phyloP scores from a whole-genome alignment of 2,888 invertebrate species.

The Eristalis tenax region DNA sequence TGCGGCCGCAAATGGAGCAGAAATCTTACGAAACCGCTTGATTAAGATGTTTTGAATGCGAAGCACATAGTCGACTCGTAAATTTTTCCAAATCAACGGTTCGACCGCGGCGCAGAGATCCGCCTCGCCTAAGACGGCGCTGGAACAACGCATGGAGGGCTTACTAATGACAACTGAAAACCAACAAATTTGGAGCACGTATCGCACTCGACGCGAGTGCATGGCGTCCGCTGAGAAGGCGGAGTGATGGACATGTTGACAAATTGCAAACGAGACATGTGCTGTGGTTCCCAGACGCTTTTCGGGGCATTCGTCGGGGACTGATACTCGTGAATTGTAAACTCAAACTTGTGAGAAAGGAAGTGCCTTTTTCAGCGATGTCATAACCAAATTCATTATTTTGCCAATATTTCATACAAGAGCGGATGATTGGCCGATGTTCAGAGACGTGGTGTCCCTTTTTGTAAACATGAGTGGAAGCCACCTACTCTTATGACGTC shows the following conservation, averaged over 20 bases:
- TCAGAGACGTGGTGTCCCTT: no score
- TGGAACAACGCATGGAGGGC: background rate
- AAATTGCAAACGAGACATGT: background rate
- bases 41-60: constrained; percentile 61
- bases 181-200: constrained; percentile 14
- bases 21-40: constrained; percentile 53
- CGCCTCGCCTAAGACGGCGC: constrained; percentile 4
- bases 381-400: no score
- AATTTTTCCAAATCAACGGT: constrained; percentile 45
- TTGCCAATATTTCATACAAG: no score
- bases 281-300: background rate
- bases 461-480: no score
- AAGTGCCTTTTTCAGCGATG: no score
- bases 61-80: constrained; percentile 17
- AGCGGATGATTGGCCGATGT: no score
- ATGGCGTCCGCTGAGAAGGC: background rate
- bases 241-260: background rate
- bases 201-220: background rate
- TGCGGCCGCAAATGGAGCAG: constrained; percentile 54
- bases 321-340: background rate
- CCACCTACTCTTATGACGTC: no score
- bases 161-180: constrained; percentile 24
- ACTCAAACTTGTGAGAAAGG: no score
- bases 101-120: constrained; percentile 10
- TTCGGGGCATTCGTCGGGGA: background rate